phyloP scores from a whole-genome alignment of 35 echinoderm and acorn worm genomes.

The Anneissia japonica region DNA sequence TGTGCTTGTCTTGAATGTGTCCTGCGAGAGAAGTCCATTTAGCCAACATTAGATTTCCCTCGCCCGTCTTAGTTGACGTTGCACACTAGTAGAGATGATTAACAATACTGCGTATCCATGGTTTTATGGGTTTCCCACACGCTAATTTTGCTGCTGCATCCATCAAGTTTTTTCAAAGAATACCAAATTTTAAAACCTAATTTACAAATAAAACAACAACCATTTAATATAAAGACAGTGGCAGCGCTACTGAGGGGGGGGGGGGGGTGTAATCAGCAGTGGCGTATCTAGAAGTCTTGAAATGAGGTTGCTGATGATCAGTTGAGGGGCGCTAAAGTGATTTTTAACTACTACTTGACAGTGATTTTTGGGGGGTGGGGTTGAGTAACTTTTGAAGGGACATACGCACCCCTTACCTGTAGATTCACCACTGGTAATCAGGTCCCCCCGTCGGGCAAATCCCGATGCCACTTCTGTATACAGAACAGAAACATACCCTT shows the following conservation, averaged over 20 bases:
- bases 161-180: background rate
- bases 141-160: background rate
- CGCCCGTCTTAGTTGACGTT: background rate
- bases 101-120: slow-evolving; percentile 6
- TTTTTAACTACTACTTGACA: no score
- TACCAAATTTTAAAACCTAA: background rate
- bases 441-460: no score
- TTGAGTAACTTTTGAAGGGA: no score
- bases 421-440: no score
- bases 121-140: background rate
- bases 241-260: no score
- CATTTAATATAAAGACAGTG: background rate
- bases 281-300: no score
- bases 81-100: slow-evolving; percentile 26
- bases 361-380: no score
- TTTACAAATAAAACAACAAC: background rate
- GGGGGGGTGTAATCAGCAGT: no score
- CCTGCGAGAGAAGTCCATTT: background rate
- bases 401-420: no score
- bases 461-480: no score
- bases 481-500: background rate
- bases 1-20: slow-evolving; percentile 26
- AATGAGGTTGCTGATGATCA: no score
- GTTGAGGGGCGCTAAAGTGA: no score
- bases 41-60: background rate